Conservation (phyloP, 2,888 invertebrate genomes). For the Graphium colonna region DNA sequence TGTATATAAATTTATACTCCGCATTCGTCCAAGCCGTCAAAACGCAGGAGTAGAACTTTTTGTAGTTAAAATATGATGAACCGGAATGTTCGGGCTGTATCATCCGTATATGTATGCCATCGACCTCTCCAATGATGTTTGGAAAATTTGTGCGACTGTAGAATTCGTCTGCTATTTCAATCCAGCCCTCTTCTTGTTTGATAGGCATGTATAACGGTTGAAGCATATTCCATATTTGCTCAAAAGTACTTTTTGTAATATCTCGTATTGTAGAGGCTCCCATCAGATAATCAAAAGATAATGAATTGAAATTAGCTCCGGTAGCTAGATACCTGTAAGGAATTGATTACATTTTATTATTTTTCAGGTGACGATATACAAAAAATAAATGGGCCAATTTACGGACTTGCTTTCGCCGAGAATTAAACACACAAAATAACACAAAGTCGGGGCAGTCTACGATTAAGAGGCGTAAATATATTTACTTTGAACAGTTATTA, state of each 20-base stretch:
- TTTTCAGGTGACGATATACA: slow-evolving; percentile 20
- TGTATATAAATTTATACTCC: slow-evolving; percentile 22
- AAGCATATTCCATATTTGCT: slow-evolving; percentile 29
- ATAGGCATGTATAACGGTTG: slow-evolving; percentile 25
- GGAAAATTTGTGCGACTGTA: slow-evolving; percentile 37
- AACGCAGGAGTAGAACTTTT: background rate
- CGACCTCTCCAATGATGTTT: slow-evolving; percentile 37
- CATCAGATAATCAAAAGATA: slow-evolving; percentile 35
- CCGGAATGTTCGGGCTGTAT: slow-evolving; percentile 33
- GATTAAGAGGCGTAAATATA: slow-evolving; percentile 31
- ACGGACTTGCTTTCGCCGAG: slow-evolving; percentile 26
- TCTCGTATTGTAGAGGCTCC: slow-evolving; percentile 34
- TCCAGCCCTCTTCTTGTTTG: slow-evolving; percentile 31
- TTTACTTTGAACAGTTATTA: slow-evolving; percentile 31
- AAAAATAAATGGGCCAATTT: slow-evolving; percentile 5
- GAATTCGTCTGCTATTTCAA: slow-evolving; percentile 35
- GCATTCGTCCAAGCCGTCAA: slow-evolving; percentile 30
- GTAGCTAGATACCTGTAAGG: slow-evolving; percentile 23
- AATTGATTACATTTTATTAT: slow-evolving; percentile 29
- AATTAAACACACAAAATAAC: slow-evolving; percentile 30
- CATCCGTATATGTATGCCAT: slow-evolving; percentile 30
- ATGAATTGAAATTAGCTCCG: slow-evolving; percentile 30
- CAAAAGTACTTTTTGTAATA: slow-evolving; percentile 35
- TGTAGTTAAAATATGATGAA: slow-evolving; percentile 11
- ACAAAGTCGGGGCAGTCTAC: slow-evolving; percentile 31